Conservation (phyloP, 2,113 vertebrate species). For the Lontra canadensis region DNA sequence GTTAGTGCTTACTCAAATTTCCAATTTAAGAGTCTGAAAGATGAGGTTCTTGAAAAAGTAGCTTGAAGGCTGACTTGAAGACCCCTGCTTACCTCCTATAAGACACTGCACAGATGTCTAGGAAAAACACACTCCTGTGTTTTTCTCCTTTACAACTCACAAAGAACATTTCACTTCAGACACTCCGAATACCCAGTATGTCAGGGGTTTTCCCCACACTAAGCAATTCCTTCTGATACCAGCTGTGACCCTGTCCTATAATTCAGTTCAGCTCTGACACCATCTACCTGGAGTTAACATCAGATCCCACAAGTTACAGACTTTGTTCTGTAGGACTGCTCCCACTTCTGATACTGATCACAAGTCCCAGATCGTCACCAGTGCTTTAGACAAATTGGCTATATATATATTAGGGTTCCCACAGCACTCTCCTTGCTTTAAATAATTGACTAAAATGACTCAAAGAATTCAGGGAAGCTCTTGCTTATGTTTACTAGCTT, state of each 20-base stretch:
- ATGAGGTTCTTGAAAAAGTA: background rate
- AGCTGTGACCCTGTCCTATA: background rate
- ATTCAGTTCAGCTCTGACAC: background rate
- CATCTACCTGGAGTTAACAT: background rate
- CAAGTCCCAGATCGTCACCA: background rate
- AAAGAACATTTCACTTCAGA: background rate
- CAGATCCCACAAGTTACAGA: background rate
- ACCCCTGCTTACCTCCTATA: rapidly evolving
- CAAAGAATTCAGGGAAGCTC: background rate
- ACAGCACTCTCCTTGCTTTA: background rate
- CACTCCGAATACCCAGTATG: background rate
- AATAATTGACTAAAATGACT: background rate
- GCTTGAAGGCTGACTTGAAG: background rate
- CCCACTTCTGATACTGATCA: background rate
- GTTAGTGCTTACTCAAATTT: conserved; percentile 29
- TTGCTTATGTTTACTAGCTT: background rate
- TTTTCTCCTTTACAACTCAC: background rate
- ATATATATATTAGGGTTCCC: background rate
- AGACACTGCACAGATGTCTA: background rate
- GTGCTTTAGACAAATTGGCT: background rate
- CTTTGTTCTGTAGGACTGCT: background rate
- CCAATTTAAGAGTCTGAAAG: conserved; percentile 32
- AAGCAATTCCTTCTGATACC: background rate
- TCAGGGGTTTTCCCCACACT: background rate
- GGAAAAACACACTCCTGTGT: background rate